Percentiles rank a stretch among this genome's conserved stretches.
Evolutionary conservation across 23 tunicate genomes (phyloP).

Genomic region (Oikopleura dioica): DNA sequence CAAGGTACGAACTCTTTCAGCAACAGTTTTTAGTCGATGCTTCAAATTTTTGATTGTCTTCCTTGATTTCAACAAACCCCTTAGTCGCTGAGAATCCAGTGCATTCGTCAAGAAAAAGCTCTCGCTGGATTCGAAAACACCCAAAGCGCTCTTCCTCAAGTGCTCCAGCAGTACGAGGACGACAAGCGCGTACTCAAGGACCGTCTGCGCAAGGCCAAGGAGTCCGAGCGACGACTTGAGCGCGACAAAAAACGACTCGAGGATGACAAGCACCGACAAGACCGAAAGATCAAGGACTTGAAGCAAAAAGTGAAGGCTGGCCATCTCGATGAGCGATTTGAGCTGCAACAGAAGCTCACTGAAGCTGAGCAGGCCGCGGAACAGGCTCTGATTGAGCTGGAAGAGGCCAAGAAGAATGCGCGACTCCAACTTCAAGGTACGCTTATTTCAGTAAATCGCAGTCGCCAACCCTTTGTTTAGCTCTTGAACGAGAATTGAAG

Average conservation of each 20-base stretch:
- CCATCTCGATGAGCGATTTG: neutral
- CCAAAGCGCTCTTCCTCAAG: neutral
- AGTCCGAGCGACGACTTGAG: neutral
- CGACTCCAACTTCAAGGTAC: neutral
- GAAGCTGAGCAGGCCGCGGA: neutral
- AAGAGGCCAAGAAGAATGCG: neutral
- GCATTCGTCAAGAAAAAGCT: constrained; percentile 4
- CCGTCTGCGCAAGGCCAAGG: neutral
- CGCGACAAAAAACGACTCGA: neutral
- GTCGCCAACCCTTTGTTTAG: too few relatives aligned
- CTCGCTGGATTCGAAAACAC: neutral
- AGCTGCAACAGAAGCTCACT: neutral
- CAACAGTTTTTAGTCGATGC: neutral
- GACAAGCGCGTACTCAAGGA: constrained; percentile 4
- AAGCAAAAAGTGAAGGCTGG: neutral
- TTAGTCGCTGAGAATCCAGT: neutral
- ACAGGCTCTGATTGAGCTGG: neutral
- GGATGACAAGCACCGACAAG: neutral
- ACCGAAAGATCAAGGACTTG: neutral
- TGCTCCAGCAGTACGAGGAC: neutral
- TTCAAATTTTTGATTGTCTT: neutral
- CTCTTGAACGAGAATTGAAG: neutral
- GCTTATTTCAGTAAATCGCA: too few relatives aligned
- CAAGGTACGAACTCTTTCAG: neutral
- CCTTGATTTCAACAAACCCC: neutral